These are phyloP conservation scores for Microchrysa polita DNA, from an alignment of 2,888 invertebrate genomes.

Conservation along the genomic window DNA sequence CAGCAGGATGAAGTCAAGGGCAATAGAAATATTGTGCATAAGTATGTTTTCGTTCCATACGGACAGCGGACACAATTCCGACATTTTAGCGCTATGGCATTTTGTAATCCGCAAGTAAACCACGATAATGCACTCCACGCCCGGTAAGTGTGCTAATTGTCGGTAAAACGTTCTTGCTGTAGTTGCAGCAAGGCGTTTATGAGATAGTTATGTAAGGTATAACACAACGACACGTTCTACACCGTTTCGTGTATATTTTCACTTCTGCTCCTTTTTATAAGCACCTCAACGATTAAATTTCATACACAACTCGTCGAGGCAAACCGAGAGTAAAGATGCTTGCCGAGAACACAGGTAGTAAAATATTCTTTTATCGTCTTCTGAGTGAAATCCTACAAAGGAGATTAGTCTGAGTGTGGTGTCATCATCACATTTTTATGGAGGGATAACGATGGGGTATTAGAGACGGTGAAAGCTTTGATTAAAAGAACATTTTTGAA, in stretches of 20 bases:
- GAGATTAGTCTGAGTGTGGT: no score
- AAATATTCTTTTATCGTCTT: no score
- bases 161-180: conserved; percentile 3
- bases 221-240: background rate
- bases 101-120: conserved; percentile 45
- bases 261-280: conserved; percentile 14
- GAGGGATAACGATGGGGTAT: no score
- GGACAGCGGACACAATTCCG: conserved; percentile 9
- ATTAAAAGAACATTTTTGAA: no score
- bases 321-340: conserved; percentile 2
- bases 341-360: no score
- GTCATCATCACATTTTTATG: no score
- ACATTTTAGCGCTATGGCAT: conserved; percentile 25
- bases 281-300: conserved; percentile 23
- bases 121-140: conserved; percentile 42
- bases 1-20: background rate
- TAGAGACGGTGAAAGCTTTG: no score
- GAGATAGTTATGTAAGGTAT: conserved; percentile 18
- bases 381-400: no score
- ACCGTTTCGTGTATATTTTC: background rate
- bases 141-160: conserved; percentile 43
- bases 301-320: conserved; percentile 25
- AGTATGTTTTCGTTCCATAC: conserved; percentile 6
- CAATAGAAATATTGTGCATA: conserved; percentile 6
- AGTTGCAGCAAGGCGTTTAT: conserved; percentile 27